A percentile compares a stretch with the other conserved stretches of the same genome.
These are phyloP conservation scores for Achatina immaculata DNA, from an alignment of 1,140 invertebrate genomes.

Conservation along the genomic window DNA sequence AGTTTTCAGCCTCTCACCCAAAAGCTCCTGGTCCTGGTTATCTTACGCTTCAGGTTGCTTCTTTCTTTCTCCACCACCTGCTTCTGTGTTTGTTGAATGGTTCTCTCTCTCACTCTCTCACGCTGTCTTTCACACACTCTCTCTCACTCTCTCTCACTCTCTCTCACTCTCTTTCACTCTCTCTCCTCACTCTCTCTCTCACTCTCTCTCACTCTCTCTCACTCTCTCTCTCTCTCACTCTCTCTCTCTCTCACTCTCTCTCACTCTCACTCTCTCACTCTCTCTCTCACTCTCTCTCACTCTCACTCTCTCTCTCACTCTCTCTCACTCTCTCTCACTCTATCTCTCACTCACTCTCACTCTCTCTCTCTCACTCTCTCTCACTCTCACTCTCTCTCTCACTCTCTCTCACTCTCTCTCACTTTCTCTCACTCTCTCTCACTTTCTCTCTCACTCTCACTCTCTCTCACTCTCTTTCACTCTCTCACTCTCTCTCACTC, in stretches of 20 bases:
- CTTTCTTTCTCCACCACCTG: no score
- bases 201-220: not conserved
- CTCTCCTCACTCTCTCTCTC: not conserved
- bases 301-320: slow-evolving; percentile 1
- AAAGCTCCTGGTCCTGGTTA: no score
- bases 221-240: not conserved
- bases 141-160: no score
- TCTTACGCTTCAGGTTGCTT: no score
- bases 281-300: not conserved
- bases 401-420: not conserved
- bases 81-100: not conserved
- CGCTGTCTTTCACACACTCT: no score
- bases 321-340: not conserved
- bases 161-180: not conserved
- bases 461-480: no score
- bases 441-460: no score
- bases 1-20: no score
- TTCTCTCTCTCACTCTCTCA: not conserved
- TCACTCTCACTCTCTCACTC: not conserved
- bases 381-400: not conserved
- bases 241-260: not conserved
- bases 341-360: no score
- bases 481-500: no score
- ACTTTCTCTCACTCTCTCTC: no score
- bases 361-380: not conserved